Base-by-base conservation (phyloP, 2,797 vertebrate genomes). In the Coregonus ussuriensis region DNA sequence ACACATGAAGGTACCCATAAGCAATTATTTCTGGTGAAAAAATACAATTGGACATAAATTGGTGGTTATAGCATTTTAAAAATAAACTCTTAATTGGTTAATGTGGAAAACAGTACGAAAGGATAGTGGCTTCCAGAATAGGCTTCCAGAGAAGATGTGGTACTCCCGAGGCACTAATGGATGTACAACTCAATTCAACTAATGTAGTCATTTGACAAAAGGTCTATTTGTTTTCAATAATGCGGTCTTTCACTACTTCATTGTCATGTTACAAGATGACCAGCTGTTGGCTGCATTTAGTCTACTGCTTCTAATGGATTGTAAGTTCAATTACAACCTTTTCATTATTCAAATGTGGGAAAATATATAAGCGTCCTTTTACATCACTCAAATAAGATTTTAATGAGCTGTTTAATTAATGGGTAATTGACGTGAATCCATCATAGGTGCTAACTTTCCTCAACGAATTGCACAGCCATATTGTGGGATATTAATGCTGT, bases 381-480 rank as follows among this genome's bases (percentile, higher is more conserved):
- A 76, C 74, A 82, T 76, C 87, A 92, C 93, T 93, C 93, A 93
- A 92, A 94, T 94, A 89, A 90, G 85, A 83, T 93, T 95, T 94
- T 94, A 95, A 95, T 93, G 87, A 94, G 91, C 88, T 93, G 89
- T 90, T 95, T 95, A 95, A 94, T 95, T 94, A 95, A 95, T 94
- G 93, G 93, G 90, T 96, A 96, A 96, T 96, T 95, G 93, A 94
- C 93, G 93, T 95, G 93, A 95, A 94, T 94, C 93, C 93, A 94
- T 95, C 94, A 95, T 90, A 94, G 92, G 83, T 92, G 92, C 82
- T 77, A 90, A 91, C 91, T 91, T 92, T 91, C 85, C 86, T 91
- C 25, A 31, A 74, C 74, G 72, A 83, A 81, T 77, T 66, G 37
- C 74, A 81, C 16, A 5, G 68, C 4, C 74, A 41, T 33, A 62